Conservation (phyloP, 2,113 vertebrate genomes). For the Sitta europaea region DNA sequence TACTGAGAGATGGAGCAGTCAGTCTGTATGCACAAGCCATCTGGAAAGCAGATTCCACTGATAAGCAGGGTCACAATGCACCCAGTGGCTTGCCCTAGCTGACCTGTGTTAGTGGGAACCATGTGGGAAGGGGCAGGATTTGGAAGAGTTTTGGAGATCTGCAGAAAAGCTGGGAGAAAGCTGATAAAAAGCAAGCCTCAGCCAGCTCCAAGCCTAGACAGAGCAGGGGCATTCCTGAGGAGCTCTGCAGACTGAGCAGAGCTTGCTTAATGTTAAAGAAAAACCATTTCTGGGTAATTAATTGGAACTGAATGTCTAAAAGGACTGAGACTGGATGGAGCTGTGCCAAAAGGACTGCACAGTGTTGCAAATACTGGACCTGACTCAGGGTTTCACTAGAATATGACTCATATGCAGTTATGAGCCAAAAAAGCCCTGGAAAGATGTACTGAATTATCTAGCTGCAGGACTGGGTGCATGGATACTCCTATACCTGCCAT, state of each 20-base stretch:
- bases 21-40: background rate
- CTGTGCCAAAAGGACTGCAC: slow-evolving; percentile 44
- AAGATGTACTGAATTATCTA: slow-evolving; percentile 1
- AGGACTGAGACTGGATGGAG: slow-evolving; percentile 16
- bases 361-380: slow-evolving; percentile 48
- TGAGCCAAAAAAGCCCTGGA: slow-evolving; percentile 20
- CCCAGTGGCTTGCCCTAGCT: background rate
- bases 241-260: slow-evolving; percentile 26
- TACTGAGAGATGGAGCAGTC: background rate
- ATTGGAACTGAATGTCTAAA: slow-evolving; percentile 32
- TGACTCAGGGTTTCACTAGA: slow-evolving; percentile 39
- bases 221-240: background rate
- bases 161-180: slow-evolving; percentile 25
- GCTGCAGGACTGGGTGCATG: background rate
- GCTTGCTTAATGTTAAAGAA: slow-evolving; percentile 33
- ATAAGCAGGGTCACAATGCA: slow-evolving; percentile 7
- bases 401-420: slow-evolving; percentile 36
- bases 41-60: background rate
- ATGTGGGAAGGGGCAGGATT: slow-evolving; percentile 34
- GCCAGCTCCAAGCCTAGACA: slow-evolving; percentile 14
- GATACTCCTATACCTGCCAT: background rate
- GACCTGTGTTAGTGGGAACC: background rate
- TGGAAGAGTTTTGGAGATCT: background rate
- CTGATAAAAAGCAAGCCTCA: slow-evolving; percentile 9
- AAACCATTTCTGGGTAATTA: slow-evolving; percentile 41